Evolutionary conservation across 2,113 vertebrate genomes (phyloP).

Genomic region (Rhinolophus ferrumequinum): DNA sequence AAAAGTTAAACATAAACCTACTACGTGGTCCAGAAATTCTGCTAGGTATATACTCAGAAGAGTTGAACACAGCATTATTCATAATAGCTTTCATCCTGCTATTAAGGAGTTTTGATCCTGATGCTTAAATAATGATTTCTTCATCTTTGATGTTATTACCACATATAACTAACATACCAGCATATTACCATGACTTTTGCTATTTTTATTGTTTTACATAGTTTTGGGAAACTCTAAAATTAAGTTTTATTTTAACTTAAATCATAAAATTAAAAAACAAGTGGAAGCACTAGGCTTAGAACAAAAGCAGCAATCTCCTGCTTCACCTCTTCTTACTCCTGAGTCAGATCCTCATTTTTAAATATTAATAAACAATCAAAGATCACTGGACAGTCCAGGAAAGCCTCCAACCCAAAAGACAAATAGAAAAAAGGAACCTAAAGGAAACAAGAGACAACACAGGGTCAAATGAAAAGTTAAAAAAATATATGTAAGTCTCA

Average conservation of each 20-base stretch:
- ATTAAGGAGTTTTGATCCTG: not conserved
- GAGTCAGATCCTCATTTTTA: not conserved
- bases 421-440: not conserved
- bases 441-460: not conserved
- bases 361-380: not conserved
- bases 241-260: not conserved
- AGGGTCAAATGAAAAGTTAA: not conserved
- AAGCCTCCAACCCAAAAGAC: not conserved
- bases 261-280: not conserved
- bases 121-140: not conserved
- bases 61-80: not conserved
- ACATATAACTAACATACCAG: not conserved
- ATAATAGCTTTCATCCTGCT: not conserved
- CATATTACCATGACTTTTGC: not conserved
- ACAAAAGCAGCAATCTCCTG: not conserved
- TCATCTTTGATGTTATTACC: slow-evolving; percentile 8
- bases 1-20: not conserved
- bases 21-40: not conserved
- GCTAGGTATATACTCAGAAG: not conserved
- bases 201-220: not conserved
- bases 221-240: not conserved
- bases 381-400: not conserved
- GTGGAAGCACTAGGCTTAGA: not conserved
- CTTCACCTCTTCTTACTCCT: not conserved
- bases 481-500: not conserved